Conservation (phyloP, 2,888 invertebrate genomes). For the Himalopsyche kuldschensis region DNA sequence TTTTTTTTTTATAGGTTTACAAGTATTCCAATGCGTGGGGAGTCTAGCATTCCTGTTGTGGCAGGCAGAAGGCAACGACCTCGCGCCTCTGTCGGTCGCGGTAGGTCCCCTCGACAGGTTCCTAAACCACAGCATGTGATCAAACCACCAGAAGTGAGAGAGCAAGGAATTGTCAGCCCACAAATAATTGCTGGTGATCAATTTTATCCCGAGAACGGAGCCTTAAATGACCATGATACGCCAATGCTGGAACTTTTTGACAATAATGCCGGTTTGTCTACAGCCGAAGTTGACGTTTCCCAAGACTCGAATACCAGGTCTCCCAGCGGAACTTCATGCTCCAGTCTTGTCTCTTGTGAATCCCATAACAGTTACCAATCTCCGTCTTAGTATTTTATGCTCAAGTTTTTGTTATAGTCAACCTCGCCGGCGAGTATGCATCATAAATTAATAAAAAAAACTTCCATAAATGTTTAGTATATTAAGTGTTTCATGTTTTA, state of each 20-base stretch:
- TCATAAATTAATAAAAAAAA: background rate
- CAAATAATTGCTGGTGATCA: slow-evolving; percentile 31
- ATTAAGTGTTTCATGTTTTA: background rate
- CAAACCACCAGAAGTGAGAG: slow-evolving; percentile 17
- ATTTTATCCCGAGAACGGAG: slow-evolving; percentile 27
- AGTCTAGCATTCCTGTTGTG: slow-evolving; percentile 26
- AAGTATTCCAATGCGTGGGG: slow-evolving; percentile 24
- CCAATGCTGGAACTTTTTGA: slow-evolving; percentile 37
- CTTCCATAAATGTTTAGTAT: background rate
- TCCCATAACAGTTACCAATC: slow-evolving; percentile 27
- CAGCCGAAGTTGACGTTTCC: slow-evolving; percentile 13
- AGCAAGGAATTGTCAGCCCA: background rate
- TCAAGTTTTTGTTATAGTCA: background rate
- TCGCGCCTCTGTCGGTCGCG: slow-evolving; percentile 8
- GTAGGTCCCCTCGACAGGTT: slow-evolving; percentile 6
- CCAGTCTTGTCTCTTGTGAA: slow-evolving; percentile 30
- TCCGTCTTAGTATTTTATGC: slow-evolving; percentile 19
- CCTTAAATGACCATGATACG: slow-evolving; percentile 25
- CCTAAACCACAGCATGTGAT: slow-evolving; percentile 25
- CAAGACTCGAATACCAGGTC: slow-evolving; percentile 28
- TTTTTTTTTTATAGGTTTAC: slow-evolving; percentile 17
- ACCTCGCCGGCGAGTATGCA: background rate
- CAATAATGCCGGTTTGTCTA: slow-evolving; percentile 25
- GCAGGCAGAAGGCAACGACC: slow-evolving; percentile 23
- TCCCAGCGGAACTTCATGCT: slow-evolving; percentile 30